Conservation (phyloP, 2,888 invertebrate species). For the Nipponacmea schrenckii region DNA sequence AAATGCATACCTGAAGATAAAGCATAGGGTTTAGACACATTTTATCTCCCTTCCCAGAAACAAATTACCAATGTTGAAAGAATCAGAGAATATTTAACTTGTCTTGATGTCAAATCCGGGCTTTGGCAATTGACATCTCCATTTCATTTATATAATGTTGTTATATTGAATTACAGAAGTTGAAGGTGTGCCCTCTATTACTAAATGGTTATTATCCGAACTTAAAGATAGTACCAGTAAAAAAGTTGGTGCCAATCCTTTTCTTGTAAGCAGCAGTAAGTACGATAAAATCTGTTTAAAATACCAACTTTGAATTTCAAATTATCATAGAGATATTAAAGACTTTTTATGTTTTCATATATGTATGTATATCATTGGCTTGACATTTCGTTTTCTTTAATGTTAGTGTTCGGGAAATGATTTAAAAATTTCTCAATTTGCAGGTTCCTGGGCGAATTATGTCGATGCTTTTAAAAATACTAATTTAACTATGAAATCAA, state of each 20-base stretch:
- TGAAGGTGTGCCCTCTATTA: constrained; percentile 38
- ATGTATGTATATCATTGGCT: constrained; percentile 1
- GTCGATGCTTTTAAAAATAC: constrained; percentile 14
- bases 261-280: constrained; percentile 44
- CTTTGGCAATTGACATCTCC: no score
- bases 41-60: no score
- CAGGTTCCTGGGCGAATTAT: constrained; percentile 24
- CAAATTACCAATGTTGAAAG: no score
- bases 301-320: neutral
- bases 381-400: neutral
- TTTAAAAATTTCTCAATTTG: no score
- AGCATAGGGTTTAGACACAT: no score
- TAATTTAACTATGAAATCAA: constrained; percentile 23
- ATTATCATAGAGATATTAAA: neutral
- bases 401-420: neutral
- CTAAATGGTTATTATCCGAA: constrained; percentile 42
- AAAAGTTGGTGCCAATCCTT: constrained; percentile 45
- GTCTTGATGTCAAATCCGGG: no score
- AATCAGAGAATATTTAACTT: no score
- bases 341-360: neutral
- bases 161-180: constrained; percentile 34
- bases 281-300: constrained; percentile 10
- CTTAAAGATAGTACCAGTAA: constrained; percentile 16
- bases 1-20: no score
- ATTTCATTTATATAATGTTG: no score